These are phyloP conservation scores for Pseudomyrmex dendroicus DNA, from an alignment of 1,140 invertebrate species.

Conservation along the genomic window DNA sequence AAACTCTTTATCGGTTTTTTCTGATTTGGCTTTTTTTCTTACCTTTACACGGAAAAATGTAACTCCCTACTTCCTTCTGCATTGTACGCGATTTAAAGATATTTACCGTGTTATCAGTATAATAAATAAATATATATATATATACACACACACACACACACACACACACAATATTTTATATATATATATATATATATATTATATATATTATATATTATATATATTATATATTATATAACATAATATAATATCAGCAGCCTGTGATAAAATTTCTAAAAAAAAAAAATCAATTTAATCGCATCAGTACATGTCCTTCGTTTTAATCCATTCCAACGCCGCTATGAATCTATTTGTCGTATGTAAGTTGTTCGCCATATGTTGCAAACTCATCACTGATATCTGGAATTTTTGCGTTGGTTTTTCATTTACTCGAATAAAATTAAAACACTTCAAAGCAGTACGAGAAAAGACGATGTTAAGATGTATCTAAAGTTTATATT, in stretches of 20 bases:
- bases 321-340: conserved; percentile 9
- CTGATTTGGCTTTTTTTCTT: not conserved
- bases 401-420: not conserved
- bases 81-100: not conserved
- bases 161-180: no score
- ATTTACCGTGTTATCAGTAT: conserved; percentile 29
- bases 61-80: not conserved
- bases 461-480: not conserved
- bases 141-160: no score
- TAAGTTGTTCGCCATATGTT: not conserved
- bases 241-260: conserved; percentile 10
- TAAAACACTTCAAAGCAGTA: not conserved
- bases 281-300: conserved; percentile 40
- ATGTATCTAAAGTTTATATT: no score
- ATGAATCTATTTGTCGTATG: not conserved
- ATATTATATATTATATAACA: no score
- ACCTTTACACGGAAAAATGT: conserved; percentile 35
- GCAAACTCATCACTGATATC: not conserved
- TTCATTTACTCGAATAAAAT: not conserved
- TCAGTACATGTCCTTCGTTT: conserved; percentile 15
- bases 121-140: no score
- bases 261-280: conserved; percentile 40
- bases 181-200: no score
- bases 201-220: no score
- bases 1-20: conserved; percentile 26